These are phyloP conservation scores for Chelonus formosanus DNA, from an alignment of 2,888 invertebrate species.

Conservation along the genomic window DNA sequence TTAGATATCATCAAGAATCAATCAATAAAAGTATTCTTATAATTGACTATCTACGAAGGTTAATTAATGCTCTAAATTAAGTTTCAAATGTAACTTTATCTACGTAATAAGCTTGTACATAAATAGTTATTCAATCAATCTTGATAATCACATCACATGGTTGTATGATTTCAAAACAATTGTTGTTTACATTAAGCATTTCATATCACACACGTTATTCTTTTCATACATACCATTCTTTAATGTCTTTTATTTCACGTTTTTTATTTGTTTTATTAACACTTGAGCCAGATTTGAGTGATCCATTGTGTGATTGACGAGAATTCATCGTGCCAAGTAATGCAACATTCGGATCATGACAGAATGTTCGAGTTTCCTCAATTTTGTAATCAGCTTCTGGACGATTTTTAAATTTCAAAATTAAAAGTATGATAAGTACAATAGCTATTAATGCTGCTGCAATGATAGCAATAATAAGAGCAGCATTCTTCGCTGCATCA, in stretches of 20 bases:
- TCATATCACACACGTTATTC: too few species aligned
- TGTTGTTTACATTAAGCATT: too few species aligned
- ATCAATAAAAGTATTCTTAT: too few species aligned
- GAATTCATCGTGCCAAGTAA: conserved; percentile 72
- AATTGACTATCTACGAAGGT: too few species aligned
- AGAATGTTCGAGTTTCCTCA: conserved; percentile 82
- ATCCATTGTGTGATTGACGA: conserved; percentile 65
- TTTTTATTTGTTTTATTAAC: conserved; percentile 71
- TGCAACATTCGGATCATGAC: conserved; percentile 83
- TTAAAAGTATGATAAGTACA: conserved; percentile 87
- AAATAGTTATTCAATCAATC: too few species aligned
- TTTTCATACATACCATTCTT: conserved; percentile 91
- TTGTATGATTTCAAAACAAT: too few species aligned
- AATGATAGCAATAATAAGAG: conserved; percentile 86
- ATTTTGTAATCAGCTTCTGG: conserved; percentile 93
- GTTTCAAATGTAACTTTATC: too few species aligned
- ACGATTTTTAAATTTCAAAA: conserved; percentile 85
- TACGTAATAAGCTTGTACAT: too few species aligned
- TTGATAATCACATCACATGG: too few species aligned
- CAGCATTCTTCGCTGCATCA: conserved; percentile 77
- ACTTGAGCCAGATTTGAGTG: conserved; percentile 57
- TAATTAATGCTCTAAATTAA: too few species aligned
- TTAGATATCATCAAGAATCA: too few species aligned
- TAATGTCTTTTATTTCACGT: conserved; percentile 86
- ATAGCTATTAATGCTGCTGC: conserved; percentile 91